Base-by-base conservation (phyloP, 2,888 invertebrate species). In the Spodoptera picta region DNA sequence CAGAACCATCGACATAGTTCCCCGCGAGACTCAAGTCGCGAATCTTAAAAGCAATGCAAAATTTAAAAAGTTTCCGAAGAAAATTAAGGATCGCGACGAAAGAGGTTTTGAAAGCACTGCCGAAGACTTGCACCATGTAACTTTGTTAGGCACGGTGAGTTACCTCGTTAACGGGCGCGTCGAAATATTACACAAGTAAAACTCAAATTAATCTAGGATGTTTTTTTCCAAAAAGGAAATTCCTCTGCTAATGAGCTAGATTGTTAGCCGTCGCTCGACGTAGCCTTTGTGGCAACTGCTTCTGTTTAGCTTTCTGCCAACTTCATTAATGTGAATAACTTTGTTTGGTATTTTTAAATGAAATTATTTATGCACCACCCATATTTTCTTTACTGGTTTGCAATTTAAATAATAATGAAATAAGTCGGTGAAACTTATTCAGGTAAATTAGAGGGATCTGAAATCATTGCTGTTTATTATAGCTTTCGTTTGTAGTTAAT, bases 61-160 rank as follows among this genome's bases (percentile, higher is more conserved):
- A 88, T 91, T 92, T 89, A 89, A 91, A 90, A 87, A 92, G 89
- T 89, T 91, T 89, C 80, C 82, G 89, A 91, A 89, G 89, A 90
- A 93, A 92, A 91, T 92, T 91, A 92, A 90, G 89, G 84, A 83
- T 82, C 79, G 80, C 73, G 75, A 79, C 81, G 82, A 50, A 83
- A 82, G 81, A 76, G 76, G 80, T 82, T 85, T 80, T 83, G 81
- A 87, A 87, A 89, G 89, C 83, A 80, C 77, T 74, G 73, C 78
- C 75, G 75, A 86, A 90, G 86, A 83, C 84, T 81, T 87, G 90
- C 90, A 89, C 83, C 86, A 72, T 75, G 81, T 87, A 92, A 93
- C 91, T 92, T 92, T 89, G 92, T 91, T 90, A 90, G 87, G 85
- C 83, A 82, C 83, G 79, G 79, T 79, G 85, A 92, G 88, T 91